Conservation (phyloP, 2,113 vertebrate genomes). For the Carlito syrichta region DNA sequence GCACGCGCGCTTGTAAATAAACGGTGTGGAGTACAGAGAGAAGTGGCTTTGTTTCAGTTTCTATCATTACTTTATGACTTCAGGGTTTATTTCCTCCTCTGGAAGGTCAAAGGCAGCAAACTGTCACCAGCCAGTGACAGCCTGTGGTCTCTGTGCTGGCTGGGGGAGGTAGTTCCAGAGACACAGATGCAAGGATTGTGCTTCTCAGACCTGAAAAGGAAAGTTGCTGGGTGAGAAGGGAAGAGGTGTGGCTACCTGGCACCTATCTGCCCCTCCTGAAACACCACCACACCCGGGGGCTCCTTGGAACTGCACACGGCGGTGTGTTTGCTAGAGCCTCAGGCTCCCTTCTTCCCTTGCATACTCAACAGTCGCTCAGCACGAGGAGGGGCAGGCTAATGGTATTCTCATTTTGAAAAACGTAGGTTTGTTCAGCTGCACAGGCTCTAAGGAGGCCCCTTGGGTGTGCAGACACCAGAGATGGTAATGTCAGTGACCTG, state of each 20-base stretch:
- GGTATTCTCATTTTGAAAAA: neutral
- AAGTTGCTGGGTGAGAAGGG: neutral
- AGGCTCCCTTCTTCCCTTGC: neutral
- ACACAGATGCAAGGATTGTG: neutral
- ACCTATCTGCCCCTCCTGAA: neutral
- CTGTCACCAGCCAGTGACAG: neutral
- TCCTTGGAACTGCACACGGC: neutral
- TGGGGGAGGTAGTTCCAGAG: neutral
- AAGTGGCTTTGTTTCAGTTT: neutral
- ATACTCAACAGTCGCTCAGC: neutral
- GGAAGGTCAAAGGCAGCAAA: neutral
- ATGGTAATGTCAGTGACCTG: neutral
- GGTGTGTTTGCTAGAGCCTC: neutral
- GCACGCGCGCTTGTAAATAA: neutral
- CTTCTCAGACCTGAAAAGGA: neutral
- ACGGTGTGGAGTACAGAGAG: neutral
- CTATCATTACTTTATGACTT: neutral
- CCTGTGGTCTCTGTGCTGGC: neutral
- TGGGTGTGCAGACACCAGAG: neutral
- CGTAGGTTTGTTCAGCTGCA: neutral
- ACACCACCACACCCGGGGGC: too few species aligned
- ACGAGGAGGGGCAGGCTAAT: neutral
- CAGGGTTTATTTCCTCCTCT: slow-evolving; percentile 30
- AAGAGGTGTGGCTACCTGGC: neutral
- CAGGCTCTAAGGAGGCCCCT: neutral